These are phyloP conservation scores for Podarcis lilfordi DNA, from an alignment of 2,797 vertebrate genomes.

Conservation along the genomic window DNA sequence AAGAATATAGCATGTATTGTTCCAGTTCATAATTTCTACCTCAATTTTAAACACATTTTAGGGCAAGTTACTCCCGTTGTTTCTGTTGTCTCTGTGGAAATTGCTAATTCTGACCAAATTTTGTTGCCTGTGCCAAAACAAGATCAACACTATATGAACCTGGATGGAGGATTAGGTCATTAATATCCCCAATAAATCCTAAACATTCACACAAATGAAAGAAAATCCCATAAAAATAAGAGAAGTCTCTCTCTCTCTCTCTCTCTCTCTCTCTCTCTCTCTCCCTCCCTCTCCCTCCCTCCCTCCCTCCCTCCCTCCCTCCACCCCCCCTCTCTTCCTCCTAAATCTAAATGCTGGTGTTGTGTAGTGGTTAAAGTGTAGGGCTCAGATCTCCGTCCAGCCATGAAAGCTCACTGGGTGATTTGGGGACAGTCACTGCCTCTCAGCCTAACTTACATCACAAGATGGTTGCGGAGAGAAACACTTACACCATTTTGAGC, in stretches of 20 bases:
- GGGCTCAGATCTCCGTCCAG: no score
- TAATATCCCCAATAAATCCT: conserved; percentile 13
- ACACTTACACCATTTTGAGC: no score
- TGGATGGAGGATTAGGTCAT: conserved; percentile 8
- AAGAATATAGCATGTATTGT: background rate
- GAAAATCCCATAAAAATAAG: conserved; percentile 11
- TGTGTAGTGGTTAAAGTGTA: no score
- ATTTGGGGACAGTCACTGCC: no score
- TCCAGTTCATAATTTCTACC: background rate
- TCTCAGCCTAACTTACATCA: no score
- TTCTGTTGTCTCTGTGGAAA: background rate
- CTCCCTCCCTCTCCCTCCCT: no score
- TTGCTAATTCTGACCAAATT: conserved; percentile 4
- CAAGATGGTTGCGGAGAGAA: no score
- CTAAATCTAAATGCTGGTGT: background rate
- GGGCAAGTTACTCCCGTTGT: background rate
- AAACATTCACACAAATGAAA: background rate
- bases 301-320: no score
- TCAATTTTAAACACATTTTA: background rate
- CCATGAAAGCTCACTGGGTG: no score
- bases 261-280: no score
- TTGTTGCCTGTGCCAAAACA: background rate
- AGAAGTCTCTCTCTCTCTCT: background rate
- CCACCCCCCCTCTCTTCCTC: no score
- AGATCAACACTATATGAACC: conserved; percentile 20